Evolutionary conservation across 2,888 invertebrate genomes (phyloP).

Genomic region (Pogonocherus hispidulus): DNA sequence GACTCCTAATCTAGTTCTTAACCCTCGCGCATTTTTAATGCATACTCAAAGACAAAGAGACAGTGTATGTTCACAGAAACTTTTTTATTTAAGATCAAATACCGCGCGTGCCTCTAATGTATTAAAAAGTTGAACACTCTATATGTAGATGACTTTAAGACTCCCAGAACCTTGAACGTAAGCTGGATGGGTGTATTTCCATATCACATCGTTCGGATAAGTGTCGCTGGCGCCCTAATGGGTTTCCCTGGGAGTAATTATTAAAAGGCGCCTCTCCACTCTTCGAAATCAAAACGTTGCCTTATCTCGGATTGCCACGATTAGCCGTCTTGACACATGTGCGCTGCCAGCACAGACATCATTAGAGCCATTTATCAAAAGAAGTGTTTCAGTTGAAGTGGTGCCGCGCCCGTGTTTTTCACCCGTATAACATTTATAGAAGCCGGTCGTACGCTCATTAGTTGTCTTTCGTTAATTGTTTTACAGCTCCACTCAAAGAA

Average conservation of each 20-base stretch:
- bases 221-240: conserved; percentile 40
- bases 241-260: conserved; percentile 45
- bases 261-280: conserved; percentile 49
- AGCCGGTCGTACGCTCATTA: conserved; percentile 42
- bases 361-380: conserved; percentile 43
- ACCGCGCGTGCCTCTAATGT: no score
- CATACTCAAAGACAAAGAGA: no score
- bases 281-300: conserved; percentile 44
- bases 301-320: conserved; percentile 47
- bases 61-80: no score
- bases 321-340: conserved; percentile 42
- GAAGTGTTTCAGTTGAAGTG: conserved; percentile 37
- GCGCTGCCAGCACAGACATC: conserved; percentile 31
- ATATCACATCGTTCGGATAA: conserved; percentile 40
- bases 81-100: no score
- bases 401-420: conserved; percentile 27
- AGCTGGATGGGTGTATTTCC: conserved; percentile 23
- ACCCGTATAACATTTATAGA: conserved; percentile 43
- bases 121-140: no score
- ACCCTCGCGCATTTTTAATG: no score
- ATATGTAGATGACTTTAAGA: no score
- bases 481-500: conserved; percentile 34
- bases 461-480: conserved; percentile 46
- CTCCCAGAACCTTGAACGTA: no score
- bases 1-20: no score